Conservation (phyloP, 35 echinoderm and acorn worm species). For the Amphiura filiformis region DNA sequence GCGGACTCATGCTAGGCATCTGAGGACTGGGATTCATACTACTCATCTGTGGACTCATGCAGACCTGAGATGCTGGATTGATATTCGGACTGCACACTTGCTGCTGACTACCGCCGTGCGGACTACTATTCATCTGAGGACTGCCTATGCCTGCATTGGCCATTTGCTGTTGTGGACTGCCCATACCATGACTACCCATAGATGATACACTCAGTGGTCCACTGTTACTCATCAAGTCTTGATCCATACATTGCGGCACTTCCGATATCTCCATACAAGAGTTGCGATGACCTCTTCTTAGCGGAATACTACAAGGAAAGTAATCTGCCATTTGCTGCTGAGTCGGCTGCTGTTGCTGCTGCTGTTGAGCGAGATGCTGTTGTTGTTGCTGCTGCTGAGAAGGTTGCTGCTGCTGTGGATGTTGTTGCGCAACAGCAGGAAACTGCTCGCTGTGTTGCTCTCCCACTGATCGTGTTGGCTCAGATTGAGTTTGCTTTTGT, state of each 20-base stretch:
- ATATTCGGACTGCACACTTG: constrained; percentile 67
- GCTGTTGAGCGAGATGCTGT: neutral
- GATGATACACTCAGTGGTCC: constrained; percentile 21
- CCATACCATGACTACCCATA: constrained; percentile 34
- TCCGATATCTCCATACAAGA: constrained; percentile 91
- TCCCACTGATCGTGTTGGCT: neutral
- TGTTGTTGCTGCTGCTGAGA: neutral
- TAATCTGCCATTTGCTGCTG: neutral
- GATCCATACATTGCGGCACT: constrained; percentile 25
- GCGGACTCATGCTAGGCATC: constrained; percentile 28
- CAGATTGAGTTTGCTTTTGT: neutral
- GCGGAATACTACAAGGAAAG: neutral
- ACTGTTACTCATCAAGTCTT: constrained; percentile 53
- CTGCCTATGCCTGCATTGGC: constrained; percentile 8
- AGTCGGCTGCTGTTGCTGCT: neutral
- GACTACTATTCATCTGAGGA: constrained; percentile 72
- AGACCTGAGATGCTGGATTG: constrained; percentile 29
- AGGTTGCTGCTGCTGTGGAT: neutral
- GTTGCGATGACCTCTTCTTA: constrained; percentile 25
- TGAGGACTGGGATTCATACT: constrained; percentile 64
- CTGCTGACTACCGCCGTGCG: constrained; percentile 34
- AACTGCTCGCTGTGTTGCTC: neutral
- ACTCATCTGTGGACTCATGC: constrained; percentile 19
- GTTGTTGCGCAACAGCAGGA: neutral
- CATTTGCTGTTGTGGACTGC: constrained; percentile 15